Base-by-base conservation (phyloP, 1,140 invertebrate species). In the Ooceraea biroi region DNA sequence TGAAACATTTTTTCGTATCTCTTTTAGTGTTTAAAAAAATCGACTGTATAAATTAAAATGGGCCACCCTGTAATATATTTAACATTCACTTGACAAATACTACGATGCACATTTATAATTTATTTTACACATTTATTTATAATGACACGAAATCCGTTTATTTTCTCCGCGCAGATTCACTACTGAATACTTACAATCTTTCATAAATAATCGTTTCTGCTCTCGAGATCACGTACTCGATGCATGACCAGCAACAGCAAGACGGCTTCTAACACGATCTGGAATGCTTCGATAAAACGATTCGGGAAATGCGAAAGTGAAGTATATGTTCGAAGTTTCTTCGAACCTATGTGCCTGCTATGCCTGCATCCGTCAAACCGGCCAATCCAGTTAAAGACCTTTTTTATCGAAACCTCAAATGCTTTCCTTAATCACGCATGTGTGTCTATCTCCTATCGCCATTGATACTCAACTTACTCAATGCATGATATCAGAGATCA, bases 351-450 rank as follows among this genome's bases (percentile, higher is more conserved):
- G n/a, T n/a, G n/a, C n/a, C n/a, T 17, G 44, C 14, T 48, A 12
- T n/a, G 17, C 12, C 17, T 19, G 12, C n/a, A 5, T 17, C 11
- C 57, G 25, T 61, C 2, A 36, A 10, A 61, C 57, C 57, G 25
- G 44, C n/a, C 44, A 11, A 14, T 76, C 44, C 25, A 7, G 72
- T 74, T 41, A 11, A n/a, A n/a, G 17, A 8, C 44, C 27, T 30
- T 61, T 76, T 55, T 55, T 19, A 50, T 76, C 57, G 17, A 60
- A 4, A 46, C 7, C 44, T 11, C 22, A 25, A 30, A 76, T 76
- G 12, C 44, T 22, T 63, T 61, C 25, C 44, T 1, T 27, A 46
- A 48, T 61, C 41, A 0, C 22, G 5, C 11, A 30, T 8, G 2
- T 22, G n/a, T 46, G 11, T 3, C 17, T 14, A 8, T n/a, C 55